phyloP scores from a whole-genome alignment of 2,888 invertebrate genomes.

The Lithophane ornitopus region DNA sequence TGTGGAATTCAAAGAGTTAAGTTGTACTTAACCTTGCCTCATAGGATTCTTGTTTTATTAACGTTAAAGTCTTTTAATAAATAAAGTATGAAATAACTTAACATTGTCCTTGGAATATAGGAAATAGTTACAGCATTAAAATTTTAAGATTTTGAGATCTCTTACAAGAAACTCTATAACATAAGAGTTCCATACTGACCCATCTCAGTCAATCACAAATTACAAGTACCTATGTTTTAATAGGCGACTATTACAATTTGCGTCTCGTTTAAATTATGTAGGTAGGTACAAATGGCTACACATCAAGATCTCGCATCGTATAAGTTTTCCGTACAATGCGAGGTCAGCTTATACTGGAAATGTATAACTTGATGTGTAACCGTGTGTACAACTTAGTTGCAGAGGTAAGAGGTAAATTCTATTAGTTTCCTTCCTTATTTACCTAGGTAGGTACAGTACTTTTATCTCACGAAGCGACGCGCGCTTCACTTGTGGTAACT shows the following conservation, averaged over 20 bases:
- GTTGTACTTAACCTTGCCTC: not conserved
- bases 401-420: not conserved
- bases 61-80: not conserved
- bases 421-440: constrained; percentile 24
- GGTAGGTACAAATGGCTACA: no score
- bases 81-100: not conserved
- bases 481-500: no score
- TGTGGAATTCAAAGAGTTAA: not conserved
- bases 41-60: not conserved
- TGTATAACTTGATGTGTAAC: no score
- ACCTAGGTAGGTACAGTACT: not conserved
- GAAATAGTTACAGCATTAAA: not conserved
- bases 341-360: no score
- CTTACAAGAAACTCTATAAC: not conserved
- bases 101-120: not conserved
- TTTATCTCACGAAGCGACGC: no score
- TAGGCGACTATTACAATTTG: not conserved
- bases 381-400: not conserved
- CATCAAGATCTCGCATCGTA: no score
- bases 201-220: not conserved
- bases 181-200: not conserved
- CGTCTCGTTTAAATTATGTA: not conserved
- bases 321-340: no score
- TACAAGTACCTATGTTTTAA: constrained; percentile 5
- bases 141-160: not conserved